Conservation (phyloP, 64 coral and sea anemone species). For the Pocillopora damicornis region DNA sequence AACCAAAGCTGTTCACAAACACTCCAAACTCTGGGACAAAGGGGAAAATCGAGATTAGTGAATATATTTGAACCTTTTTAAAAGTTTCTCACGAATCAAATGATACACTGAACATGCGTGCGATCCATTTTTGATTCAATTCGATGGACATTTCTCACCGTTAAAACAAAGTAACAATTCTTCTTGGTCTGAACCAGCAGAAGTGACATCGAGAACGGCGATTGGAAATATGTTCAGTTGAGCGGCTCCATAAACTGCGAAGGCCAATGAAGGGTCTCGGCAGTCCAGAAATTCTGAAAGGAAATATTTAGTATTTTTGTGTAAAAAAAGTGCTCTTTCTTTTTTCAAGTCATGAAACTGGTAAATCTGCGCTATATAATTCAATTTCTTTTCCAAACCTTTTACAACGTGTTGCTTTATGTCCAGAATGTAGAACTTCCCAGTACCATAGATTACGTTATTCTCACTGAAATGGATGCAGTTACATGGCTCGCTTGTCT, state of each 20-base stretch:
- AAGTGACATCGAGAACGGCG: slow-evolving; percentile 70
- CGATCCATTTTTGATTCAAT: too few species aligned
- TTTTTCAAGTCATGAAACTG: neutral
- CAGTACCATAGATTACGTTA: slow-evolving; percentile 81
- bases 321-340: neutral
- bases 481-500: slow-evolving; percentile 94
- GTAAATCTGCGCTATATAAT: neutral
- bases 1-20: slow-evolving; percentile 80
- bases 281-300: slow-evolving; percentile 82
- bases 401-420: slow-evolving; percentile 78
- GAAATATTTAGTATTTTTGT: neutral
- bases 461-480: slow-evolving; percentile 82
- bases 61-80: neutral
- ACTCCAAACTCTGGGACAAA: slow-evolving; percentile 78
- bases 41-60: neutral
- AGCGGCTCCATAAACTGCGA: slow-evolving; percentile 87
- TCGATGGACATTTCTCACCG: slow-evolving; percentile 36
- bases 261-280: slow-evolving; percentile 77
- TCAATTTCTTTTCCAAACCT: slow-evolving; percentile 42
- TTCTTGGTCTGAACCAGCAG: slow-evolving; percentile 44
- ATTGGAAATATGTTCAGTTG: slow-evolving; percentile 97
- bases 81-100: neutral
- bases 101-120: neutral
- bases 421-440: slow-evolving; percentile 90
- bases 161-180: slow-evolving; percentile 95